These are phyloP conservation scores for Nansenia antarctica DNA, from an alignment of 2,113 vertebrate species.

Conservation along the genomic window DNA sequence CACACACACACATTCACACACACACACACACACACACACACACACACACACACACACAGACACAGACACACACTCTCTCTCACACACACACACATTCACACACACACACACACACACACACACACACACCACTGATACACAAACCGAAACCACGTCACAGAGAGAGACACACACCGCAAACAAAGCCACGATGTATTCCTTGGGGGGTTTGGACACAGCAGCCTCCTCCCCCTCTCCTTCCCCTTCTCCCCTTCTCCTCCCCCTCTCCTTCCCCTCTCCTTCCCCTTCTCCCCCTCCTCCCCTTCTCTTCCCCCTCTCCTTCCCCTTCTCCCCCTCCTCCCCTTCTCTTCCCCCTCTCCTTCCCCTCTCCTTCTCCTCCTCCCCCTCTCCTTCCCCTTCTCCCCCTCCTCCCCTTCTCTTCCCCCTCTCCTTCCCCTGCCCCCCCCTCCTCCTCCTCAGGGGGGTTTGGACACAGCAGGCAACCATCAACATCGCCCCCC, in stretches of 20 bases:
- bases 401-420: neutral
- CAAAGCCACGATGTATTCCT: neutral
- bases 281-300: neutral
- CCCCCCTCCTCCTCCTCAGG: constrained; percentile 13
- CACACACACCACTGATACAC: too few species aligned
- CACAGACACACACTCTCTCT: neutral
- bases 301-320: constrained; percentile 24
- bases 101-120: neutral
- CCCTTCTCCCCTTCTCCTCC: neutral
- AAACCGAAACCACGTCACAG: too few species aligned
- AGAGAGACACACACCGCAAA: too few species aligned
- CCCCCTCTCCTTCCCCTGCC: neutral
- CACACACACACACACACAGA: neutral
- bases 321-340: constrained; percentile 69
- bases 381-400: neutral
- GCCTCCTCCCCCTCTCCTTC: neutral
- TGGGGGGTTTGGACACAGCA: neutral
- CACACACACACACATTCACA: neutral
- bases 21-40: neutral
- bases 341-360: constrained; percentile 81
- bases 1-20: too few species aligned
- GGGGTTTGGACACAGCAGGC: too few species aligned
- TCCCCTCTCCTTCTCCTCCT: constrained; percentile 34
- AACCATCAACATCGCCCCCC: too few species aligned
- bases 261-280: neutral